These are phyloP conservation scores for Zoanthus sociatus DNA, from an alignment of 92 coral and sea anemone species.

Conservation along the genomic window DNA sequence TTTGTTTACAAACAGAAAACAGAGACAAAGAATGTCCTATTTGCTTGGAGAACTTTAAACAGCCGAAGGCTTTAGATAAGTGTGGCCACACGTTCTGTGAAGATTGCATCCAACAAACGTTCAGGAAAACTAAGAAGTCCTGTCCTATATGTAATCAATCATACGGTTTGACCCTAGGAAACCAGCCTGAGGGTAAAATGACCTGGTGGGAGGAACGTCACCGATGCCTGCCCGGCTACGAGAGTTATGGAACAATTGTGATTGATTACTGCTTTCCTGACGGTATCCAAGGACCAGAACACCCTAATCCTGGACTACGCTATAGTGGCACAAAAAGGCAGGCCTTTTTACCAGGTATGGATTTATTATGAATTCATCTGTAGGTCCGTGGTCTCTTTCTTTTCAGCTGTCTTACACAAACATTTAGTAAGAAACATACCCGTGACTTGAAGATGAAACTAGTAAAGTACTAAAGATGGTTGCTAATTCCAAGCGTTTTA, in stretches of 20 bases:
- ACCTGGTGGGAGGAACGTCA: neutral
- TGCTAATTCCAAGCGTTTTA: too few relatives aligned
- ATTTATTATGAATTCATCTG: too few relatives aligned
- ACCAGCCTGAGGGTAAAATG: constrained; percentile 82
- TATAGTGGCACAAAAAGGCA: too few relatives aligned
- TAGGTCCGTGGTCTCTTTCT: too few relatives aligned
- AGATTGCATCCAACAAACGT: constrained; percentile 62
- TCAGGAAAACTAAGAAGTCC: constrained; percentile 23
- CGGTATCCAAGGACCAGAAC: constrained; percentile 54
- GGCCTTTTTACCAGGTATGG: too few relatives aligned
- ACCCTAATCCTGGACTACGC: neutral
- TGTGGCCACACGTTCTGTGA: constrained; percentile 80
- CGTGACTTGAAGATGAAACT: too few relatives aligned
- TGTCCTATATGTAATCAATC: constrained; percentile 73
- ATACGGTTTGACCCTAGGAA: constrained; percentile 69
- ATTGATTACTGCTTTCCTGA: constrained; percentile 45
- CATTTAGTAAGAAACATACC: too few relatives aligned
- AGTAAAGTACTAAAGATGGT: too few relatives aligned
- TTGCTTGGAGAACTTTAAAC: constrained; percentile 60
- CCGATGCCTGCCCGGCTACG: constrained; percentile 59
- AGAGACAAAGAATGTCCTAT: constrained; percentile 58
- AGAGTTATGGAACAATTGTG: constrained; percentile 43
- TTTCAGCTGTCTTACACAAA: too few relatives aligned
- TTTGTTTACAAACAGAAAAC: neutral
- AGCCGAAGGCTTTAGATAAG: constrained; percentile 50